Conservation (phyloP, 2,797 vertebrate species). For the Melanotaenia parkinsoni region DNA sequence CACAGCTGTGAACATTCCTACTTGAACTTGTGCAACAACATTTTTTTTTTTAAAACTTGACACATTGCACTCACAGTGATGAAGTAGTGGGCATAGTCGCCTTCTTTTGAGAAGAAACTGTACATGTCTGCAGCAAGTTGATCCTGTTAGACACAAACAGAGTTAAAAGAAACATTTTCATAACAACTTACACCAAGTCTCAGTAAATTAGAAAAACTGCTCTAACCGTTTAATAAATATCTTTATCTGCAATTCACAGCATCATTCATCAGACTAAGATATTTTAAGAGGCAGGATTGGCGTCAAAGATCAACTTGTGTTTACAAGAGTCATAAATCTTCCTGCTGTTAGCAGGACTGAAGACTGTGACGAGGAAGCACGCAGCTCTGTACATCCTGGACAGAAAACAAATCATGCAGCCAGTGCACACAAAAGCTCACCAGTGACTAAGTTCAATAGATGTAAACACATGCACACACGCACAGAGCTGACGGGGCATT, state of each 20-base stretch:
- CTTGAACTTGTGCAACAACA: slow-evolving; percentile 24
- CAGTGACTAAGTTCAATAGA: slow-evolving; percentile 42
- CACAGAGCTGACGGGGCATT: slow-evolving; percentile 56
- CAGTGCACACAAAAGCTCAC: slow-evolving; percentile 28
- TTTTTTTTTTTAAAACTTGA: slow-evolving; percentile 10
- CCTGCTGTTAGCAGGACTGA: slow-evolving; percentile 35
- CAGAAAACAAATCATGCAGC: slow-evolving; percentile 34
- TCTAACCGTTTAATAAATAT: neutral
- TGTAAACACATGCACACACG: slow-evolving; percentile 2
- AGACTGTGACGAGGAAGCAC: slow-evolving; percentile 47
- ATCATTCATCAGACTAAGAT: slow-evolving; percentile 28
- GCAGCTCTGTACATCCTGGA: slow-evolving; percentile 54
- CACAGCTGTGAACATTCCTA: slow-evolving; percentile 66
- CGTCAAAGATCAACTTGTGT: slow-evolving; percentile 37
- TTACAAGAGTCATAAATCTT: slow-evolving; percentile 50
- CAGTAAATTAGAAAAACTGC: neutral
- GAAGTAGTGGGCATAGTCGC: slow-evolving; percentile 92
- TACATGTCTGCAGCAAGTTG: slow-evolving; percentile 99
- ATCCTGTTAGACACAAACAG: slow-evolving; percentile 81
- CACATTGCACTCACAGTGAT: slow-evolving; percentile 86
- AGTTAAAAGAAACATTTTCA: neutral
- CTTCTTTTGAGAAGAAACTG: slow-evolving; percentile 96
- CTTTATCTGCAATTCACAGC: neutral
- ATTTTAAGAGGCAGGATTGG: slow-evolving; percentile 41
- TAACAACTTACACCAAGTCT: neutral